Evolutionary conservation across 64 coral and sea anemone species (phyloP).

Genomic region (Montipora capricornis): DNA sequence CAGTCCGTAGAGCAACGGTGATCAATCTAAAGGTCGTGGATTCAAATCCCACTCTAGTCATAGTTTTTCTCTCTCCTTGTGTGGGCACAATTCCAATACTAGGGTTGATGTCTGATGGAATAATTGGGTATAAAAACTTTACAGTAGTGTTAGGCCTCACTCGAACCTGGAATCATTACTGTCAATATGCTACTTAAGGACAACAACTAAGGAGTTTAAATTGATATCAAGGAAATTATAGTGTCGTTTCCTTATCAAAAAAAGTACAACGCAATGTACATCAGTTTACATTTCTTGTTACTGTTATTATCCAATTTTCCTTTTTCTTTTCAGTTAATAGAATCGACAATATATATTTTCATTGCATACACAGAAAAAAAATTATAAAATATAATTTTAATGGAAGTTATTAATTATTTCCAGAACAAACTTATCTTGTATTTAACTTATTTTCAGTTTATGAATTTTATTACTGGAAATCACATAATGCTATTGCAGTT

Average conservation of each 20-base stretch:
- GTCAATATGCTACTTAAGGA: too few relatives aligned
- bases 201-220: not conserved
- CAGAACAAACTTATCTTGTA: not conserved
- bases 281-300: not conserved
- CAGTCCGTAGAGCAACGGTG: too few relatives aligned
- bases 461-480: not conserved
- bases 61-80: too few relatives aligned
- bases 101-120: too few relatives aligned
- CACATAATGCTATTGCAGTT: not conserved
- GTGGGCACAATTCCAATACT: too few relatives aligned
- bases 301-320: not conserved
- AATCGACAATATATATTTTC: not conserved
- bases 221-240: not conserved
- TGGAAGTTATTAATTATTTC: not conserved
- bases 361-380: not conserved
- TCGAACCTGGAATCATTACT: too few relatives aligned
- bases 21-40: too few relatives aligned
- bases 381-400: not conserved
- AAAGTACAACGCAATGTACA: not conserved
- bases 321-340: not conserved
- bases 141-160: too few relatives aligned
- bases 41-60: too few relatives aligned
- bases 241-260: not conserved
- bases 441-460: not conserved
- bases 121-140: too few relatives aligned